Base-by-base conservation (phyloP, 2,888 invertebrate genomes). In the Agrotis clavis region DNA sequence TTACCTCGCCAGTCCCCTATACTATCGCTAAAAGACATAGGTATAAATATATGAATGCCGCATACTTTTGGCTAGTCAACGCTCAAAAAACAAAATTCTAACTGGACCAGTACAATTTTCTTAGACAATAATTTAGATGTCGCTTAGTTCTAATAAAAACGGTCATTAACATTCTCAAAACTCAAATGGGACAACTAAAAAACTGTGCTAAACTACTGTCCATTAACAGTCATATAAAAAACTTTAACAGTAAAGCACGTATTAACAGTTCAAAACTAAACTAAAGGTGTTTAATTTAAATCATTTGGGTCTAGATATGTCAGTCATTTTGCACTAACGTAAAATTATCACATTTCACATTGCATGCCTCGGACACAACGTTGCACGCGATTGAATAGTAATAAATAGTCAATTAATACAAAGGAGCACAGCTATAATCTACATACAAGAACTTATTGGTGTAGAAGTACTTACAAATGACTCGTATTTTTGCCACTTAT, bases 281-380 rank as follows among this genome's bases (percentile, higher is more conserved):
- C 21, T 35, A 57, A 67, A 59, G 16, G 45, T 69, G 66, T 69
- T 73, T 73, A 67, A 74, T 81, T 69, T 61, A 61, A 74, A 82
- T 69, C 45, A 74, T 79, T 65, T 62, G 50, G 30, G 68, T 71
- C 69, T 82, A 74, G 68, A 77, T 84, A 60, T 53, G 83, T 82
- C 76, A 71, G 71, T 80, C 80, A 83, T 74, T 66, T 56, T n/a
- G 47, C 54, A 76, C 75, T 67, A 74, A 84, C 67, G 63, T 79
- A 63, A 71, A 79, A 83, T 79, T 82, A 83, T 84, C 76, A 79
- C 80, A 79, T 83, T 81, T 81, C 48, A n/a, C 41, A 71, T 77
- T 71, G 86, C 86, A 70, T 85, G 82, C 67, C 80, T 81, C 82
- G 64, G 48, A 56, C 64, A 25, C 53, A 30, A 35, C 81, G 84